Percentiles rank a stretch among this genome's conserved stretches.
Conservation (phyloP, 1,140 invertebrate genomes). For the Wiebesia pumilae region DNA sequence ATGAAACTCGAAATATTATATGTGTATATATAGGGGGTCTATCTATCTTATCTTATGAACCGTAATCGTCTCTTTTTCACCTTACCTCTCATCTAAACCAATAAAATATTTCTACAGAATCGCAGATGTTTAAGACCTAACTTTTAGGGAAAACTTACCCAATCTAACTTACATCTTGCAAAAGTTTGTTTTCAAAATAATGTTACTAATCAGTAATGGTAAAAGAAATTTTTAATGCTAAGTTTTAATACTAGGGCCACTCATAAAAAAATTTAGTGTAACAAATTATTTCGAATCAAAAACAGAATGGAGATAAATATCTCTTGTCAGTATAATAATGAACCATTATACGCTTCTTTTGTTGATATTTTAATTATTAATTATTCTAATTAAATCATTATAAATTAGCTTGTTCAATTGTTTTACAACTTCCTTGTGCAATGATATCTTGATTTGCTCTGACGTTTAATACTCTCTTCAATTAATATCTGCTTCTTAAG, state of each 20-base stretch:
- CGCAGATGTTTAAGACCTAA: not conserved
- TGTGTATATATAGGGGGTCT: too few species aligned
- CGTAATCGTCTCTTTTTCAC: constrained; percentile 1
- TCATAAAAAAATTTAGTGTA: too few species aligned
- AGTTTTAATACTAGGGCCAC: not conserved
- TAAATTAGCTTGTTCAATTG: not conserved
- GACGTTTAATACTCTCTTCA: constrained; percentile 17
- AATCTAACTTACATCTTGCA: not conserved
- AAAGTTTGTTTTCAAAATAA: not conserved
- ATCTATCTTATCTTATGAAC: not conserved
- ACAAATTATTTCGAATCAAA: not conserved
- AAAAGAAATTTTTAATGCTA: not conserved
- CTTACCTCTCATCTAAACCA: not conserved
- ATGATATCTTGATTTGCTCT: constrained; percentile 1
- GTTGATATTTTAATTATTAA: not conserved
- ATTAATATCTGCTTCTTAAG: constrained; percentile 21
- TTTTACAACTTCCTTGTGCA: not conserved
- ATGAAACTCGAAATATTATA: not conserved
- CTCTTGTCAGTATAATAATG: not conserved
- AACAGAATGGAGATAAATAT: not conserved
- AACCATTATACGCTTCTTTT: not conserved
- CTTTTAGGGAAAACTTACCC: not conserved
- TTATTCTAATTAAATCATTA: not conserved
- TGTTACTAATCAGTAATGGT: not conserved
- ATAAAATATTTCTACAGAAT: not conserved